Conservation (phyloP, 2,888 invertebrate genomes). For the Callimorpha dominula region DNA sequence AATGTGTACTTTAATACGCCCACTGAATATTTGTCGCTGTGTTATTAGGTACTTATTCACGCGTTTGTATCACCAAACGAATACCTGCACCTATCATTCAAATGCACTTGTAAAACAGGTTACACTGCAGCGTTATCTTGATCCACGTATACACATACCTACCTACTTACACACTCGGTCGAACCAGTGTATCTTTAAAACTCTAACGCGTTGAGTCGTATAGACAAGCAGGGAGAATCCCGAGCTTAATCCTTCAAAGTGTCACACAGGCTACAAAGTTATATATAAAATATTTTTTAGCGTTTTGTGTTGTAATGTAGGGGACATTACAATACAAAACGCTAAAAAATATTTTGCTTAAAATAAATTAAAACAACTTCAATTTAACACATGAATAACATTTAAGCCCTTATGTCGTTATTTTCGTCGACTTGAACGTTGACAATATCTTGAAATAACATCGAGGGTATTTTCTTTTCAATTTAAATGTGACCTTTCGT, state of each 20-base stretch:
- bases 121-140: constrained; percentile 37
- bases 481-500: constrained; percentile 79
- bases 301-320: no score
- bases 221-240: constrained; percentile 17
- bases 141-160: constrained; percentile 12
- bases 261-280: not conserved
- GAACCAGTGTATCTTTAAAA: constrained; percentile 31
- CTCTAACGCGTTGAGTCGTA: constrained; percentile 12
- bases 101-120: constrained; percentile 39
- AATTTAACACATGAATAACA: constrained; percentile 41
- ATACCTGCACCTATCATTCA: constrained; percentile 34
- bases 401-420: constrained; percentile 61
- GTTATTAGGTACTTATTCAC: constrained; percentile 26
- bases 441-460: constrained; percentile 51
- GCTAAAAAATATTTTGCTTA: constrained; percentile 6
- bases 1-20: not conserved
- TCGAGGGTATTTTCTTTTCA: constrained; percentile 75
- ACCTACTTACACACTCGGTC: constrained; percentile 16
- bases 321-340: not conserved
- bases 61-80: constrained; percentile 24
- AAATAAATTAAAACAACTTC: constrained; percentile 30
- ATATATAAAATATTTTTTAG: no score
- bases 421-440: constrained; percentile 56
- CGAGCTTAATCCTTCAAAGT: constrained; percentile 10
- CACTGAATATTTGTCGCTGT: not conserved